These are phyloP conservation scores for Actinopyga echinites DNA, from an alignment of 53 echinoderm and acorn worm species.

Conservation along the genomic window DNA sequence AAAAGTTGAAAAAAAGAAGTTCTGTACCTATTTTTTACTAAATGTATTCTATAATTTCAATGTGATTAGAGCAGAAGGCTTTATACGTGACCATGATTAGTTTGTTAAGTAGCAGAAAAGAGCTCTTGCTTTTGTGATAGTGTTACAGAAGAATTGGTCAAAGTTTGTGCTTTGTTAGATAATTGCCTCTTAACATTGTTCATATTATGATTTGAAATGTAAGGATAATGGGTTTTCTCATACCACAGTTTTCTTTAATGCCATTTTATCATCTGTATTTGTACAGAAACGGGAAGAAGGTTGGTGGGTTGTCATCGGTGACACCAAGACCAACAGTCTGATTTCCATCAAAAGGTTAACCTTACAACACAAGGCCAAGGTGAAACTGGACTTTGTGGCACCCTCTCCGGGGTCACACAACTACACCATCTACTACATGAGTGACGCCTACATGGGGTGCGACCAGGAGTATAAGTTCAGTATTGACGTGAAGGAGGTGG, in stretches of 20 bases:
- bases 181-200: too few relatives aligned
- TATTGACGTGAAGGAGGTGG: slow-evolving; percentile 81
- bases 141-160: too few relatives aligned
- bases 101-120: too few relatives aligned
- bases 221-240: background rate
- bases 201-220: too few relatives aligned
- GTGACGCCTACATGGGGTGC: slow-evolving; percentile 99
- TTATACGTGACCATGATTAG: too few relatives aligned
- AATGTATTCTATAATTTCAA: too few relatives aligned
- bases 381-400: slow-evolving; percentile 99
- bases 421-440: slow-evolving; percentile 98
- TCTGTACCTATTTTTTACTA: too few relatives aligned
- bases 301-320: slow-evolving; percentile 99
- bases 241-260: too few relatives aligned
- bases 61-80: too few relatives aligned
- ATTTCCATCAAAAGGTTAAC: slow-evolving; percentile 99
- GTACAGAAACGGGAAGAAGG: slow-evolving; percentile 97
- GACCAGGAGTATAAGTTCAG: slow-evolving; percentile 97
- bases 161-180: too few relatives aligned
- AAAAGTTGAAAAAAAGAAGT: too few relatives aligned
- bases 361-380: slow-evolving; percentile 97
- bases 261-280: background rate
- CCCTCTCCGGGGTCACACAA: slow-evolving; percentile 87
- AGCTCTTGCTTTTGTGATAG: too few relatives aligned
- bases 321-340: slow-evolving; percentile 99